Conservation (phyloP, 2,888 invertebrate species). For the Drosophila macrospina region DNA sequence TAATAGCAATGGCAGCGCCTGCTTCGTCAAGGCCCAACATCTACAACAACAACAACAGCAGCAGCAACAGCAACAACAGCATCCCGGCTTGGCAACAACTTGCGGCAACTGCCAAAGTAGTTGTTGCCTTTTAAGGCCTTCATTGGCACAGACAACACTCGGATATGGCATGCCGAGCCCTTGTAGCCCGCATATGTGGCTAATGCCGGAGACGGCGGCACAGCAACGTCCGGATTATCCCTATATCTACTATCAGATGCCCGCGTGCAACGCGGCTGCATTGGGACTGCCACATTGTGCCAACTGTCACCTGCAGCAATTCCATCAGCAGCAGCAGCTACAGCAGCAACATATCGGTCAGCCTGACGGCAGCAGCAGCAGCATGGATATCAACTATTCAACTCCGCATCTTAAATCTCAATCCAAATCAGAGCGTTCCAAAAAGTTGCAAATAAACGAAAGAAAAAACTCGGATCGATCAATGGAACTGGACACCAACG, state of each 20-base stretch:
- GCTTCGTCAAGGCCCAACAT: background rate
- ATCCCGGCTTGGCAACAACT: constrained; percentile 8
- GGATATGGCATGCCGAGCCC: constrained; percentile 1
- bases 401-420: background rate
- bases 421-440: background rate
- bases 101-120: constrained; percentile 33
- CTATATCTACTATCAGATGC: background rate
- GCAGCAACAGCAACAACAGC: constrained; percentile 5
- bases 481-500: background rate
- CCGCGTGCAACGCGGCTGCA: background rate
- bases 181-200: constrained; percentile 23
- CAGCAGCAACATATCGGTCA: background rate
- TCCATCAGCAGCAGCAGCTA: background rate
- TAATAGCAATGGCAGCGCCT: background rate
- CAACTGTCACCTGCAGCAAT: background rate
- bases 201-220: constrained; percentile 1
- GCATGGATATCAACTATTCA: background rate
- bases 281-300: constrained; percentile 1
- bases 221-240: constrained; percentile 20
- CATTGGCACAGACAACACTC: constrained; percentile 23
- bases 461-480: background rate
- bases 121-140: constrained; percentile 34
- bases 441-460: background rate
- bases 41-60: constrained; percentile 12
- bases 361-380: background rate